These are phyloP conservation scores for Aphelocoma californica DNA, from an alignment of 2,797 vertebrate species.

Conservation along the genomic window DNA sequence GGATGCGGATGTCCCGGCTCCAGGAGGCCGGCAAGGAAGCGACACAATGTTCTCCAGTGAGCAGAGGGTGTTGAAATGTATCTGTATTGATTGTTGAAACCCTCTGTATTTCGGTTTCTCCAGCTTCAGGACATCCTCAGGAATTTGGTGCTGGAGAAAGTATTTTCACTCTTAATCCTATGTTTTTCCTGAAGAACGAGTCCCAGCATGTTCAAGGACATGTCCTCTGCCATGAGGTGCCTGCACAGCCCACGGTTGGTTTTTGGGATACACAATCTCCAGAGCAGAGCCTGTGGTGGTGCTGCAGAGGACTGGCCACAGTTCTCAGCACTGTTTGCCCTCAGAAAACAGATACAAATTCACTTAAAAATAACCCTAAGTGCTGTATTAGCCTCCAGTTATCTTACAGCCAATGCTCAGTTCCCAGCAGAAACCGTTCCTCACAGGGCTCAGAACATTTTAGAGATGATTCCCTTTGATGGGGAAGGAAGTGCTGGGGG, in stretches of 20 bases:
- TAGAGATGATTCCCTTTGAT: not conserved
- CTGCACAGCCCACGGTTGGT: rapidly evolving
- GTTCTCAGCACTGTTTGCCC: not conserved
- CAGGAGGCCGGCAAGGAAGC: not conserved
- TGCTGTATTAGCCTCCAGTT: not conserved
- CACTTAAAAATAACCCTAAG: not conserved
- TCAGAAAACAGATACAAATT: not conserved
- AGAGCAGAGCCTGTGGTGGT: not conserved
- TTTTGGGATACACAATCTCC: not conserved
- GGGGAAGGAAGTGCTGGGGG: not conserved
- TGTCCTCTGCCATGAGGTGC: not conserved
- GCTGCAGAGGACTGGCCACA: not conserved
- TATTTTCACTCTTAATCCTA: rapidly evolving
- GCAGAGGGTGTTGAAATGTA: not conserved
- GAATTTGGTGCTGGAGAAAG: not conserved
- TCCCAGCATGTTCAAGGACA: not conserved
- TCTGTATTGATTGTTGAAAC: not conserved
- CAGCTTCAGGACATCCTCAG: not conserved
- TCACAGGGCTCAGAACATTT: not conserved
- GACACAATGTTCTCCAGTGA: not conserved
- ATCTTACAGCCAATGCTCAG: not conserved
- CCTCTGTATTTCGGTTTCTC: not conserved
- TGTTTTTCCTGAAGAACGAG: not conserved
- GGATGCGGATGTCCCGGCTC: not conserved
- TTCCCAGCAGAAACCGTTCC: not conserved